Conservation (phyloP, 2,888 invertebrate species). For the Helicoverpa assulta region DNA sequence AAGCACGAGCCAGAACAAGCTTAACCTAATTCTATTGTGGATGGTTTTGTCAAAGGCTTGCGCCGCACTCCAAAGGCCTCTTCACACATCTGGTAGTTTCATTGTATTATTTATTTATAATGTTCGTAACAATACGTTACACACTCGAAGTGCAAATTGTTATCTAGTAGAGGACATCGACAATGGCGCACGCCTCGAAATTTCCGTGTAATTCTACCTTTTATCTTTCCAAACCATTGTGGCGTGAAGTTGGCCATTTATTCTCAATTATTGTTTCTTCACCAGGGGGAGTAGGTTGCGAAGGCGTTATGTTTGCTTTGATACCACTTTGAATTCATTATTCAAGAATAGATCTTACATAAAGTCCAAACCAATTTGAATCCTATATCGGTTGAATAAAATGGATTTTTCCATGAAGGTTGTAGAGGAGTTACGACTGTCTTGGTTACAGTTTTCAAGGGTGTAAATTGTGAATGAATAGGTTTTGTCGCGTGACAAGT, state of each 20-base stretch:
- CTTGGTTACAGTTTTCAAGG: slow-evolving; percentile 31
- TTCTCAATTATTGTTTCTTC: slow-evolving; percentile 85
- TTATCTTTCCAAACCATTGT: slow-evolving; percentile 86
- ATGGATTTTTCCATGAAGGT: slow-evolving; percentile 14
- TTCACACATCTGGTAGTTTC: slow-evolving; percentile 83
- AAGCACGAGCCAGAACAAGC: slow-evolving; percentile 59
- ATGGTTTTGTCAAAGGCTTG: slow-evolving; percentile 72
- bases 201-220: slow-evolving; percentile 88
- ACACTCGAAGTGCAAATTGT: slow-evolving; percentile 88
- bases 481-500: slow-evolving; percentile 85
- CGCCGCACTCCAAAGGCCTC: slow-evolving; percentile 56
- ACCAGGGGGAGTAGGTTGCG: slow-evolving; percentile 74
- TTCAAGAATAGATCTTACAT: slow-evolving; percentile 46
- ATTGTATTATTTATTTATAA: slow-evolving; percentile 87
- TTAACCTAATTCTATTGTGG: slow-evolving; percentile 59
- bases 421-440: slow-evolving; percentile 29
- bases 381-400: slow-evolving; percentile 20
- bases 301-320: slow-evolving; percentile 87
- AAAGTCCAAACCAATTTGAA: slow-evolving; percentile 26
- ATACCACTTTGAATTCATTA: slow-evolving; percentile 71
- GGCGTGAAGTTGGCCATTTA: slow-evolving; percentile 85
- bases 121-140: slow-evolving; percentile 77
- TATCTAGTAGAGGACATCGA: slow-evolving; percentile 81
- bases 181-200: slow-evolving; percentile 86
- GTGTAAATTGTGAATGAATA: slow-evolving; percentile 85